Percentiles rank a stretch among this genome's conserved stretches.
These are phyloP conservation scores for Callochromis pleurospilus DNA, from an alignment of 2,113 vertebrate species.

Conservation along the genomic window DNA sequence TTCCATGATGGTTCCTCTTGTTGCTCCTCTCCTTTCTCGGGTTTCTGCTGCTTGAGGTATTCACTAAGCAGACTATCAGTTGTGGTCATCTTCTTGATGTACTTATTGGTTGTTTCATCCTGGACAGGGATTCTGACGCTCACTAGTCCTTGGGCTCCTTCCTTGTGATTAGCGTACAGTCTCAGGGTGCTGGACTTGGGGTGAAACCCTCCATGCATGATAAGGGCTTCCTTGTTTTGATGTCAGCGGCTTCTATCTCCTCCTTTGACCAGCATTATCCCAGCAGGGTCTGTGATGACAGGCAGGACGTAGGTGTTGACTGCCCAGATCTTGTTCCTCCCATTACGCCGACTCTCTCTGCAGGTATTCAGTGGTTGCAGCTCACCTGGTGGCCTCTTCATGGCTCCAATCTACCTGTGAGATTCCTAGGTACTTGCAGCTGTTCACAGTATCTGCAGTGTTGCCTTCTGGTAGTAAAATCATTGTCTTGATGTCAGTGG, in stretches of 20 bases:
- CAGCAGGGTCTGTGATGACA: background rate
- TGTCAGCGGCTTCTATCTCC: background rate
- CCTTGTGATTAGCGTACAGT: fast-evolving
- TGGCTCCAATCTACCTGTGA: background rate
- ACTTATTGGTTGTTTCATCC: background rate
- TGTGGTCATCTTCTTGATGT: background rate
- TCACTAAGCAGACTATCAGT: background rate
- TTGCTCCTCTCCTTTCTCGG: background rate
- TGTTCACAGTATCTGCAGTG: background rate
- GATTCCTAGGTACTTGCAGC: background rate
- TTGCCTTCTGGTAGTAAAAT: background rate
- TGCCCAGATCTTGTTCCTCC: fast-evolving
- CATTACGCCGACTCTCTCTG: background rate
- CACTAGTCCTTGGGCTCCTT: background rate
- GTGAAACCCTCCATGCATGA: background rate
- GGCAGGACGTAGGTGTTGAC: background rate
- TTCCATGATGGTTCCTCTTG: background rate
- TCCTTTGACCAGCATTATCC: background rate
- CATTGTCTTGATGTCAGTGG: background rate
- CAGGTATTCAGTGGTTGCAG: background rate
- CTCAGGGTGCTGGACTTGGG: background rate
- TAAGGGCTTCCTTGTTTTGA: background rate
- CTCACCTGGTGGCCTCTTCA: background rate
- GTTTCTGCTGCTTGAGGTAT: background rate
- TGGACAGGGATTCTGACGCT: background rate